A percentile compares a stretch with the other conserved stretches of the same genome.
Evolutionary conservation across 2,888 invertebrate species (phyloP).

Genomic region (Hydraecia micacea): DNA sequence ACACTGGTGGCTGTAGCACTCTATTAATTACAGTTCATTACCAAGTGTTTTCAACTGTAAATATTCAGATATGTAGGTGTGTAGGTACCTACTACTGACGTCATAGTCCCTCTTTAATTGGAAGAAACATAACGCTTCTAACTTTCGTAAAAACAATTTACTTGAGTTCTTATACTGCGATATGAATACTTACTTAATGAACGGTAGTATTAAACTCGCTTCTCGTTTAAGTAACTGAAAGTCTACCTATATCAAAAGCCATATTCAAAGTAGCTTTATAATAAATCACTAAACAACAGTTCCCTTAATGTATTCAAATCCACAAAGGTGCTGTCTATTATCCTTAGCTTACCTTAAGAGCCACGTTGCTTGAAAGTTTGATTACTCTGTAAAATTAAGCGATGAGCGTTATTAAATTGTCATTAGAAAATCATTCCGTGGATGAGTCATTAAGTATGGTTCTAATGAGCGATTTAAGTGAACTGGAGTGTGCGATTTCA

Average conservation of each 20-base stretch:
- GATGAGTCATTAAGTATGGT: constrained; percentile 81
- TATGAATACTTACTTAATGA: constrained; percentile 55
- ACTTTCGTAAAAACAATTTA: constrained; percentile 37
- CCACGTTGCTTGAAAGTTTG: constrained; percentile 82
- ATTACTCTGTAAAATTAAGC: constrained; percentile 85
- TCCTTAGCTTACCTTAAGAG: constrained; percentile 77
- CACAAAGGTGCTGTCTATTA: constrained; percentile 82
- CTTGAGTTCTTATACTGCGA: constrained; percentile 38
- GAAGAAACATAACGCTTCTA: constrained; percentile 40
- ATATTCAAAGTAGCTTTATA: constrained; percentile 70
- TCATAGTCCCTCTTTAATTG: constrained; percentile 38
- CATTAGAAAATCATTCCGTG: constrained; percentile 83
- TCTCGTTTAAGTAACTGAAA: constrained; percentile 53
- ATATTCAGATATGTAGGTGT: constrained; percentile 7
- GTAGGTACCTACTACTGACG: constrained; percentile 3
- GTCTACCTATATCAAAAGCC: constrained; percentile 69
- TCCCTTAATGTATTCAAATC: constrained; percentile 80
- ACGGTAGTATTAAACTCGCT: constrained; percentile 29
- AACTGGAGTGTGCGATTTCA: constrained; percentile 82
- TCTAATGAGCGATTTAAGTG: constrained; percentile 85
- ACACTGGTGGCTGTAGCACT: constrained; percentile 16
- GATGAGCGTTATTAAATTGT: constrained; percentile 85
- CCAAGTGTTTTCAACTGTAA: constrained; percentile 32
- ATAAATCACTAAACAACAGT: constrained; percentile 81
- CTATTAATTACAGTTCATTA: constrained; percentile 49